Base-by-base conservation (phyloP, 1,140 invertebrate genomes). In the Calliopsis andreniformis region DNA sequence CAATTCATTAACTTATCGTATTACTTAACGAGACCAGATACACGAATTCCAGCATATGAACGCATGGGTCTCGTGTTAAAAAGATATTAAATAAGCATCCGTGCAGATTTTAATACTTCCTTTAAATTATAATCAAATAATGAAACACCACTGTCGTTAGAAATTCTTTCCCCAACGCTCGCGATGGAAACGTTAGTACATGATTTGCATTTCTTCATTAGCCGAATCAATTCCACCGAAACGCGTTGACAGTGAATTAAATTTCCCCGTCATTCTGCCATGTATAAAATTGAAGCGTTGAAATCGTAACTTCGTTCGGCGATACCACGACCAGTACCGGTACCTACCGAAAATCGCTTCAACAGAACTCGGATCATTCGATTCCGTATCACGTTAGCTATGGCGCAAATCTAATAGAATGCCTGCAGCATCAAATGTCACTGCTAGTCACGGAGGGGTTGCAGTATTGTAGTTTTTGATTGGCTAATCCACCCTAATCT, bases 401-500 rank as follows among this genome's bases (percentile, higher is more conserved):
- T 86, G 83, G 84, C 85, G 87, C 88, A 90, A 91, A 91, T 91
- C 89, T 90, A 92, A 92, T 92, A 90, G 85, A 86, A 78, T 76
- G 86, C 84, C 86, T 87, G 87, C 85, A 88, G 91, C 88, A 89
- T 92, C 89, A 87, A 92, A 89, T 91, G 90, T 92, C 90, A 89
- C 91, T 90, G 76, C 78, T 84, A 79, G 79, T 83, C 81, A 78
- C 71, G 77, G 82, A 83, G 80, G 88, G 85, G 83, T 85, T 84
- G 86, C 80, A 88, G 88, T 86, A 90, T 90, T 91, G 89, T 90
- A 91, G 88, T 90, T 91, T 92, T 90, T 90, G 89, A 92, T 92
- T 92, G 90, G 89, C 89, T 91, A 91, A 92, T 92, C 90, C 89
- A 84, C 85, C 88, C 89, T 91, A 91, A 91, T 91, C 91, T 91